Evolutionary conservation across 2,113 vertebrate genomes (phyloP).

Genomic region (Pao palembangensis): DNA sequence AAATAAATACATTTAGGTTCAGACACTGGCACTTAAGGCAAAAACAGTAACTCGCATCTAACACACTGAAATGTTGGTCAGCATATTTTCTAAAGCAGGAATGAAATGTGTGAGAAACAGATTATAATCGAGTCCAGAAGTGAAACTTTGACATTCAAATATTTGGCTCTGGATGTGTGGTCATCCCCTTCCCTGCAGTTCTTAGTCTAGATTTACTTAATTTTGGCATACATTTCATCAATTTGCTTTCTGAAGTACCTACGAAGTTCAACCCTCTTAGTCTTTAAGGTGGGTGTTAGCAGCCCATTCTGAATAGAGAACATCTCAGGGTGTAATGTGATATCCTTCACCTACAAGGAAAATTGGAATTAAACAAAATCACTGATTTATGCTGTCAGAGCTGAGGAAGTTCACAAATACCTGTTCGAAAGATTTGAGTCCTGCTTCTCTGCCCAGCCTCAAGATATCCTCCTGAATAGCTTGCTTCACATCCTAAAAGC

Average conservation of each 20-base stretch:
- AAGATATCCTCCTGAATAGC: constrained; percentile 85
- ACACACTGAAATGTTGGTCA: neutral
- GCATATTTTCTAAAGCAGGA: neutral
- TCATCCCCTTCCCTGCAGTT: constrained; percentile 4
- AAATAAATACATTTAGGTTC: constrained; percentile 14
- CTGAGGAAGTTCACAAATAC: constrained; percentile 54
- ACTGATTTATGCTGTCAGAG: neutral
- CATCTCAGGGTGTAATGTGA: constrained; percentile 81
- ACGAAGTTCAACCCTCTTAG: constrained; percentile 85
- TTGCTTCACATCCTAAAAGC: constrained; percentile 82
- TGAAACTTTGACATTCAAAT: neutral
- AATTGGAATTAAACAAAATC: neutral
- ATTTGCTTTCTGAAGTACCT: constrained; percentile 84
- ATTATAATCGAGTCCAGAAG: neutral
- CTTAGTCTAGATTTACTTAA: constrained; percentile 70
- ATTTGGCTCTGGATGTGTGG: constrained; percentile 24
- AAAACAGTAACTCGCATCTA: neutral
- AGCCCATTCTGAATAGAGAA: constrained; percentile 91
- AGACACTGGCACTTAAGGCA: constrained; percentile 14
- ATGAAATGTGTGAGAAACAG: neutral
- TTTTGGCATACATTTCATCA: constrained; percentile 86
- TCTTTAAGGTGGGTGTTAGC: constrained; percentile 93
- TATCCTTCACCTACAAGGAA: constrained; percentile 83
- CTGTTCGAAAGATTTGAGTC: constrained; percentile 97
- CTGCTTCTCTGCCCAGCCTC: constrained; percentile 84